Evolutionary conservation across 2,888 invertebrate genomes (phyloP), one percentile per base, ranked within the genome.

Genomic region (Spicauda simplicius): DNA sequence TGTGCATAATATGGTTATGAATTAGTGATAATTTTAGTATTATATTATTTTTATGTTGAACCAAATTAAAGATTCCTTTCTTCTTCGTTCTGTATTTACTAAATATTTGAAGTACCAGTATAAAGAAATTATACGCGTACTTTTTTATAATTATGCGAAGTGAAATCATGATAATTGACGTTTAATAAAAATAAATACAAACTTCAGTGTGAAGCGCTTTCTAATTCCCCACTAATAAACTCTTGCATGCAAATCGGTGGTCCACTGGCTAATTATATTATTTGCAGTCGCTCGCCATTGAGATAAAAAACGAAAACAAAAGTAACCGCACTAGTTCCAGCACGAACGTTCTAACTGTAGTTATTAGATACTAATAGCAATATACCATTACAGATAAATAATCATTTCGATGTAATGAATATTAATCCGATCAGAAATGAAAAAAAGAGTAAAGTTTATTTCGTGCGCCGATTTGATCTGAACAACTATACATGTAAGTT

Each of bases 131-230:
- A 33, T 33, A 25, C 2, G 33, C 33, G 8, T 48, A 16, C 16
- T 16, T 48, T 48, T 4, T 48, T 16, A 8, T 16, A n/a, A 48
- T 48, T 14, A 48, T 16, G 8, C 30, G 25, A 58, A 60, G 68
- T 64, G 77, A 80, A 75, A 82, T 84, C 82, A 80, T 79, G 82
- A 80, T 82, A 84, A 86, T 83, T 81, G 84, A 76, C 79, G 81
- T 82, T 80, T 82, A 84, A 84, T 86, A 83, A 25, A 58, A n/a
- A 45, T 37, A 45, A 58, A 58, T 48, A 25, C 45, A 11, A 12
- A 58, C 45, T 58, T 25, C 25, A 58, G 45, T 20, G 48, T 48
- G 16, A 25, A 58, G 25, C n/a, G 45, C 58, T 58, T 58, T 58
- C 57, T 58, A 58, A 45, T 58, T 41, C 19, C 41, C 18, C n/a